Conservation (phyloP, 1,140 invertebrate genomes). For the Goniozus legneri region DNA sequence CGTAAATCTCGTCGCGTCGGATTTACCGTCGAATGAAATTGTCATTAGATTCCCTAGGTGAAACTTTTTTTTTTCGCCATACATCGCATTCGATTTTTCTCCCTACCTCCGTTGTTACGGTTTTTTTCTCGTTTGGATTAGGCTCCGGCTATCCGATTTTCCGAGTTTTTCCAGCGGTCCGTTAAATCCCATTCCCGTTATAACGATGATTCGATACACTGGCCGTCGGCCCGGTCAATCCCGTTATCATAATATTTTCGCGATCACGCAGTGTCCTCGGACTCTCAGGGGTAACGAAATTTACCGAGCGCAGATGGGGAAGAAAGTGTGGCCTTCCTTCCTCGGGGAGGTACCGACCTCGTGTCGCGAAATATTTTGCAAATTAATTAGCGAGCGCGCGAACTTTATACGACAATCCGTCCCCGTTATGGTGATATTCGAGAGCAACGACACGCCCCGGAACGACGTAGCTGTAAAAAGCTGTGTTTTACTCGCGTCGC, state of each 20-base stretch:
- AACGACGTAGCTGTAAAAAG: no score
- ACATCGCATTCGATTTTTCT: not conserved
- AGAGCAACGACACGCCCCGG: no score
- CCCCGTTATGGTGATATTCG: no score
- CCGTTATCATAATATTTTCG: slow-evolving; percentile 47
- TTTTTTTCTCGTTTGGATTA: slow-evolving; percentile 30
- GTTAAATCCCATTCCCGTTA: slow-evolving; percentile 39
- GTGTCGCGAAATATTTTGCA: no score
- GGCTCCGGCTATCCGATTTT: slow-evolving; percentile 25
- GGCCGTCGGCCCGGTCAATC: slow-evolving; percentile 24
- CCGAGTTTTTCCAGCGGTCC: slow-evolving; percentile 26
- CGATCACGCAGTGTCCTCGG: slow-evolving; percentile 25
- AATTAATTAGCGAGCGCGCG: no score
- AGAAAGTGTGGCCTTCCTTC: no score
- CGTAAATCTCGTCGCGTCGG: slow-evolving; percentile 8
- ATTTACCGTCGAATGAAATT: slow-evolving; percentile 27
- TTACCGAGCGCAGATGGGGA: no score
- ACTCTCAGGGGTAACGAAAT: no score
- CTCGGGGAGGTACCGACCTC: no score
- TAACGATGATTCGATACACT: slow-evolving; percentile 48
- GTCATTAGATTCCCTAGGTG: slow-evolving; percentile 28
- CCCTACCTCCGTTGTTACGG: not conserved
- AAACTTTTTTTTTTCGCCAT: slow-evolving; percentile 2
- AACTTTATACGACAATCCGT: no score
- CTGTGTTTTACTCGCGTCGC: no score